Evolutionary conservation across 2,888 invertebrate genomes (phyloP).

Genomic region (Andrena minutula): DNA sequence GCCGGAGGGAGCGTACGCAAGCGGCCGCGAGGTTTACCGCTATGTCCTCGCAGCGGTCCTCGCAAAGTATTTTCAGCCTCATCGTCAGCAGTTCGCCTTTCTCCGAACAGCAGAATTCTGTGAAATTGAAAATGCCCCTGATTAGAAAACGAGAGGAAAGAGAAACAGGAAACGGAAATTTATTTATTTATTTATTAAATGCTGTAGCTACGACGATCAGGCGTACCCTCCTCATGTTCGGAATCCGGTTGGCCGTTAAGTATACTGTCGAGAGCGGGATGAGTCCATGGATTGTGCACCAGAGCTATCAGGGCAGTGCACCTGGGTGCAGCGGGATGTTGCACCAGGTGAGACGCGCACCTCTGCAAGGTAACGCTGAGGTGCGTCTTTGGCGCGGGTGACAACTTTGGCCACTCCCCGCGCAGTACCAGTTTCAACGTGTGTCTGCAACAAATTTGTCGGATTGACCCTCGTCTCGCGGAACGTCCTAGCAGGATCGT

Average conservation of each 20-base stretch:
- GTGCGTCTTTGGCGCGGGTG: conserved; percentile 84
- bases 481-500: neutral
- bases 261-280: conserved; percentile 84
- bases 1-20: conserved; percentile 86
- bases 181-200: too few relatives aligned
- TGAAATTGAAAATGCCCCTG: conserved; percentile 78
- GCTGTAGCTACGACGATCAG: neutral
- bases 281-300: conserved; percentile 86
- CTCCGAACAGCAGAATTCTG: conserved; percentile 88
- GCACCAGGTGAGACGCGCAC: conserved; percentile 84
- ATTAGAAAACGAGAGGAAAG: neutral
- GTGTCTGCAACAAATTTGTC: conserved; percentile 74
- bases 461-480: neutral
- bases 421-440: conserved; percentile 86
- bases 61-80: conserved; percentile 88
- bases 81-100: conserved; percentile 87
- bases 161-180: neutral
- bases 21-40: conserved; percentile 87
- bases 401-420: conserved; percentile 87
- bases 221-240: conserved; percentile 84
- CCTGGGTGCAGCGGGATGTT: conserved; percentile 86
- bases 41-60: conserved; percentile 88
- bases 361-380: conserved; percentile 84
- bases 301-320: conserved; percentile 87
- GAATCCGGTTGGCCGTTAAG: conserved; percentile 83